Percentiles rank a stretch among this genome's conserved stretches.
Evolutionary conservation across 2,113 vertebrate species (phyloP).

Genomic region (Bujurquina vittata): DNA sequence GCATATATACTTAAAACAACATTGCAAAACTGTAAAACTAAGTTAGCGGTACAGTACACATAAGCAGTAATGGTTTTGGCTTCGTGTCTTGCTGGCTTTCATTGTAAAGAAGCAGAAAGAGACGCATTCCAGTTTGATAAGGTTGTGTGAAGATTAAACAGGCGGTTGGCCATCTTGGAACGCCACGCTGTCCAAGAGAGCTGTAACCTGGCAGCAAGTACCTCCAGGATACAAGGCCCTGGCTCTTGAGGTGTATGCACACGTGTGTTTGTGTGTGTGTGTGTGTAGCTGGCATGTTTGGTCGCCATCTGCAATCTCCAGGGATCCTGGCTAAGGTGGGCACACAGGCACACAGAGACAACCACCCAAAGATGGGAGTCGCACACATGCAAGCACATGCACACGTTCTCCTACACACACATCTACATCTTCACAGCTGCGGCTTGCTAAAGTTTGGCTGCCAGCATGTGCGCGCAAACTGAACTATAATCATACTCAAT

Average conservation of each 20-base stretch:
- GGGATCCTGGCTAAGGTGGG: constrained; percentile 65
- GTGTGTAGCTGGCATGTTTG: constrained; percentile 62
- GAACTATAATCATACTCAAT: constrained; percentile 58
- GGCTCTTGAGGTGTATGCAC: constrained; percentile 42
- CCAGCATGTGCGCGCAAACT: constrained; percentile 42
- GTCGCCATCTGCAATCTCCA: constrained; percentile 75
- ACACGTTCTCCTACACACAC: constrained; percentile 20
- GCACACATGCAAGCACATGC: constrained; percentile 15
- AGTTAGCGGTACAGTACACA: neutral
- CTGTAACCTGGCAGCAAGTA: constrained; percentile 62
- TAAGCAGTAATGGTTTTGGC: neutral
- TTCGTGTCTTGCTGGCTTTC: constrained; percentile 1
- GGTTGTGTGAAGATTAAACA: constrained; percentile 49
- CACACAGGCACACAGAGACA: neutral
- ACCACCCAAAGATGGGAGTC: constrained; percentile 9
- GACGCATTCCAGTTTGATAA: constrained; percentile 18
- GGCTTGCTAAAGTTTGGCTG: constrained; percentile 42
- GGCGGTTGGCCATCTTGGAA: constrained; percentile 46
- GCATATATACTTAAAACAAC: neutral
- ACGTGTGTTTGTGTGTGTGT: constrained; percentile 2
- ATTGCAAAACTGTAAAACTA: neutral
- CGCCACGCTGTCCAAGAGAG: constrained; percentile 37
- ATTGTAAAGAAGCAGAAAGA: constrained; percentile 16
- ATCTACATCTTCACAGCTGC: constrained; percentile 5
- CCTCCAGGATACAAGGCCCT: constrained; percentile 65